A percentile compares a stretch with the other conserved stretches of the same genome.
Conservation (phyloP, 2,888 invertebrate genomes). For the Chouioia cunea region DNA sequence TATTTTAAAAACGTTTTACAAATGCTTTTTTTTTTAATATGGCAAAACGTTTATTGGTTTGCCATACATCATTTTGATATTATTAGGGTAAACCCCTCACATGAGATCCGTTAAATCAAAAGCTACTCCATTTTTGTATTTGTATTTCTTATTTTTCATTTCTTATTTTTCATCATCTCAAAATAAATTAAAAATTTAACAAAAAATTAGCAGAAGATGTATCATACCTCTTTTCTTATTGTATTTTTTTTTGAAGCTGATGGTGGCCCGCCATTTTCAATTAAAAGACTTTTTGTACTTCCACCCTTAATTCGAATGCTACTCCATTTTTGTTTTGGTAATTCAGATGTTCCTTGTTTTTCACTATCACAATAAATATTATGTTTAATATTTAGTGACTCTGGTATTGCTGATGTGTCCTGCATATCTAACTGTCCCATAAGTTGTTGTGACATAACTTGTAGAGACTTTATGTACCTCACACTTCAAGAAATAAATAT, state of each 20-base stretch:
- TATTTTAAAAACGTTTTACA: too few relatives aligned
- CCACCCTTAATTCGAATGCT: conserved; percentile 65
- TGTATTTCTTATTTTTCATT: too few relatives aligned
- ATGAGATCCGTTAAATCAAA: too few relatives aligned
- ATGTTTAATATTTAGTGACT: conserved; percentile 57
- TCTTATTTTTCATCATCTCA: too few relatives aligned
- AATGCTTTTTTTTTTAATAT: too few relatives aligned
- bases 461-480: conserved; percentile 66
- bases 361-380: conserved; percentile 62
- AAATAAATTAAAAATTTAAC: too few relatives aligned
- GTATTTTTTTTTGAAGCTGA: conserved; percentile 58
- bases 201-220: too few relatives aligned
- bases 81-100: too few relatives aligned
- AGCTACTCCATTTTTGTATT: too few relatives aligned
- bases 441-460: conserved; percentile 66
- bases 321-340: conserved; percentile 64
- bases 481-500: conserved; percentile 62
- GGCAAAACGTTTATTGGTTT: too few relatives aligned
- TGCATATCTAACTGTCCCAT: conserved; percentile 61
- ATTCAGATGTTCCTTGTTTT: conserved; percentile 54
- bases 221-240: conserved; percentile 63
- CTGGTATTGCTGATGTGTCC: conserved; percentile 54
- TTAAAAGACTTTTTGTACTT: conserved; percentile 65
- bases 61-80: too few relatives aligned
- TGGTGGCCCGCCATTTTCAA: conserved; percentile 66